These are phyloP conservation scores for Drosophila jambulina DNA, from an alignment of 1,140 invertebrate species.

Conservation along the genomic window DNA sequence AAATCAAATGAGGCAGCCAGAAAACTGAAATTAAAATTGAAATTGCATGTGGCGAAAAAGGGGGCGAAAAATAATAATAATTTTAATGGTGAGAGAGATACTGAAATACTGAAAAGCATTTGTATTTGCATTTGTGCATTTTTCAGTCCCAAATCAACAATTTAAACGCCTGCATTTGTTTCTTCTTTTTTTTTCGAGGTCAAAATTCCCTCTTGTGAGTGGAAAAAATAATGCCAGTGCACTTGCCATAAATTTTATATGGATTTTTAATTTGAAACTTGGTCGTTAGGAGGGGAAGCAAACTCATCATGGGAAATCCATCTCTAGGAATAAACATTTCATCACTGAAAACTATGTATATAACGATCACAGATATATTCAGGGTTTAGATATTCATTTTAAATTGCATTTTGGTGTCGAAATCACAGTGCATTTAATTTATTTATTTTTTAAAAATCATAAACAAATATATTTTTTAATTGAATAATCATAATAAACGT, in stretches of 20 bases:
- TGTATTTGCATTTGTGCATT: conserved; percentile 6
- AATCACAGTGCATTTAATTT: too few species aligned
- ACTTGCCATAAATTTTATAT: conserved; percentile 54
- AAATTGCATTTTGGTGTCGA: too few species aligned
- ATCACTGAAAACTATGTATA: neutral
- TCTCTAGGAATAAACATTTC: neutral
- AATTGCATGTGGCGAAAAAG: conserved; percentile 12
- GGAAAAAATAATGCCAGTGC: conserved; percentile 31
- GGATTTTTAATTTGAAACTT: conserved; percentile 60
- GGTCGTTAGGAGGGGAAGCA: neutral
- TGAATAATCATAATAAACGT: too few species aligned
- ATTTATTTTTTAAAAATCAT: too few species aligned
- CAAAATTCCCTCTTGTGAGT: conserved; percentile 3
- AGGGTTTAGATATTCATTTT: neutral
- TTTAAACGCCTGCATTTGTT: conserved; percentile 20
- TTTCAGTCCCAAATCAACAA: conserved; percentile 19
- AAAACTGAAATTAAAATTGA: conserved; percentile 39
- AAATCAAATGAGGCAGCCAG: conserved; percentile 32
- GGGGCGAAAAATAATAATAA: neutral
- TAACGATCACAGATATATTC: neutral
- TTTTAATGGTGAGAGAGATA: conserved; percentile 18
- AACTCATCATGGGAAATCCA: conserved; percentile 1
- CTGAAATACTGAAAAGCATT: conserved; percentile 17
- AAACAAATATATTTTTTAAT: too few species aligned
- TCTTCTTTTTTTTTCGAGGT: conserved; percentile 2